Evolutionary conservation across 2,888 invertebrate species (phyloP).

Genomic region (Drosophila subquinaria): DNA sequence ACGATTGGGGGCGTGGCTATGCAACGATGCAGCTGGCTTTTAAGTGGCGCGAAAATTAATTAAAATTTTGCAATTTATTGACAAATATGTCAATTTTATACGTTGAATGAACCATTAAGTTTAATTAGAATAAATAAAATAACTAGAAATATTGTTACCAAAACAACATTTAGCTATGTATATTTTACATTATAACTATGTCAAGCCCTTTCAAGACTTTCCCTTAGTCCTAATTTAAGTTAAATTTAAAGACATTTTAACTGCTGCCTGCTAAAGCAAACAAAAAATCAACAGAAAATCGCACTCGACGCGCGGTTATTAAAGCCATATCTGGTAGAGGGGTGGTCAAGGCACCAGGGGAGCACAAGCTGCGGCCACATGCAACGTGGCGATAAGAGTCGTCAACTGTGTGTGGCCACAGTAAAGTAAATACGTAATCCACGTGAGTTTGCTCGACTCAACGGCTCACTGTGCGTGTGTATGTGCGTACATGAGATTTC

Average conservation of each 20-base stretch:
- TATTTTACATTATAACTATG: too few relatives aligned
- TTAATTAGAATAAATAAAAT: slow-evolving; percentile 9
- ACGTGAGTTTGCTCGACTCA: slow-evolving; percentile 43
- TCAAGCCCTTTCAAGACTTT: too few relatives aligned
- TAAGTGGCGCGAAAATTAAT: slow-evolving; percentile 81
- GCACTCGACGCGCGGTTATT: slow-evolving; percentile 64
- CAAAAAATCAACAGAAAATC: slow-evolving; percentile 68
- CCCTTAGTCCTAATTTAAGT: slow-evolving; percentile 10
- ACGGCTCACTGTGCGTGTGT: slow-evolving; percentile 8
- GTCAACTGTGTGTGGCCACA: slow-evolving; percentile 55
- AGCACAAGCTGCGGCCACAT: slow-evolving; percentile 46
- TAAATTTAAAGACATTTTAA: slow-evolving; percentile 19
- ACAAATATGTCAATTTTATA: slow-evolving; percentile 67
- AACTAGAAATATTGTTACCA: neutral
- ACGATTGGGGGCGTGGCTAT: slow-evolving; percentile 30
- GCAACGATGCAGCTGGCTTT: slow-evolving; percentile 47
- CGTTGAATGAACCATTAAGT: slow-evolving; percentile 17
- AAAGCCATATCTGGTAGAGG: slow-evolving; percentile 71
- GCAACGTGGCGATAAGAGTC: slow-evolving; percentile 68
- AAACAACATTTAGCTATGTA: too few relatives aligned
- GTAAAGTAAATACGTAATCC: slow-evolving; percentile 75
- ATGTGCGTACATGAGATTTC: slow-evolving; percentile 11
- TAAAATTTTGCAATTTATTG: slow-evolving; percentile 76
- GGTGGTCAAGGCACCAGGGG: neutral
- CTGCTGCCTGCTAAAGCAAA: slow-evolving; percentile 45